Base-by-base conservation (phyloP, 1,140 invertebrate genomes). In the Neodiprion pinetum region DNA sequence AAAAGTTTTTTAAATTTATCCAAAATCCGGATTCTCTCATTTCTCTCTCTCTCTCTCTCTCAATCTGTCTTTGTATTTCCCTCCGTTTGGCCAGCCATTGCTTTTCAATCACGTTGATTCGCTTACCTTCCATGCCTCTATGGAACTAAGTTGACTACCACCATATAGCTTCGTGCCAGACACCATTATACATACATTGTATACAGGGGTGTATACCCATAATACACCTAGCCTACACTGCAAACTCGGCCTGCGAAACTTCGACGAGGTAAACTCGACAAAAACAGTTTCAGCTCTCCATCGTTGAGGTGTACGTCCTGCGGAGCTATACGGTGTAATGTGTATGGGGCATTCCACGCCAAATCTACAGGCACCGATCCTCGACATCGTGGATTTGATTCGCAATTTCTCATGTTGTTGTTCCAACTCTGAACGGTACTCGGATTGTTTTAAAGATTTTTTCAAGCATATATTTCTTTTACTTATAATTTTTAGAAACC, bases 251-350 rank as follows among this genome's bases (percentile, higher is more conserved):
- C 71, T 72, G 23, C 8, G 9, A 53, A 79, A 76, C 48, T 77
- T 80, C n/a, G 72, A 40, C 2, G 72, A 40, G 28, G 28, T 50
- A 71, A 75, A 75, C 61, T 23, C 23, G 28, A 49, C 75, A 81
- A 81, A 80, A 79, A 79, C 79, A 79, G 69, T 75, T 76, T 73
- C 61, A 50, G 71, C 75, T 65, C 53, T 48, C 67, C 70, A 48
- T 71, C 50, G 74, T 78, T 74, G 69, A 14, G 61, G 61, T 65
- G 12, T 70, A 28, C 61, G 61, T 65, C 61, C 61, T 14, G 61
- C 68, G 3, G 4, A 70, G 2, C 28, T 70, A 5, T 70, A 1
- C 67, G 10, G 68, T 14, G 14, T 70, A 28, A 28, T 70, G 14
- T 40, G 3, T 28, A 5, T 3, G 17, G 61, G 17, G 17, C 61